Evolutionary conservation across 1,140 invertebrate genomes (phyloP), one percentile per base, ranked within the genome.

Genomic region (Drosophila simulans): DNA sequence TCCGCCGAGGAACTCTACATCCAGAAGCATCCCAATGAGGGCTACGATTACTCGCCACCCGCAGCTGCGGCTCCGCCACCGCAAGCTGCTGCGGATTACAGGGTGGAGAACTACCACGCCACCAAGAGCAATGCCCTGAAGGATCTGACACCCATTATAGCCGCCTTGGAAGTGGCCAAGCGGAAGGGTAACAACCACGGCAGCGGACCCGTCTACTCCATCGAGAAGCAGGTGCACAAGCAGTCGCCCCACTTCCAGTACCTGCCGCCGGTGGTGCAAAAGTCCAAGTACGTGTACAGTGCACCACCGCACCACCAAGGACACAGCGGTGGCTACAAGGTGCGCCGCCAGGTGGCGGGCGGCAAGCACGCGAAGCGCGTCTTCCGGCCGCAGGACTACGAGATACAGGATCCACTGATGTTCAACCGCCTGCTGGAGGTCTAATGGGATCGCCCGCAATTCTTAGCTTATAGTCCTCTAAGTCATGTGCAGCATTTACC

Each of bases 1-100:
- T 78, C 79, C 0, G 48, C 84, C 1, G 90, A 91, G 65, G 90
- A 91, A 37, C 52, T 77, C 8, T 91, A 91, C 37, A 82, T 91
- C 42, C 80, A 90, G 43, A 91, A 91, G 53, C 90, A 91, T 63
- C 90, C 90, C 2, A 91, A 91, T 11, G 90, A 91, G 57, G 90
- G 90, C 43, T 91, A 91, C 46, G 90, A 91, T 10, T 91, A 91
- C 22, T 55, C 73, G 15, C 75, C 80, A 4, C 74, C 82, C 1
- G 40, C 58, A 13, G 40, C 55, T 8, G n/a, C 51, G 7, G 46
- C 52, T 4, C 40, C 70, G 0, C 15, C 51, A 0, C 42, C 76
- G 0, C 49, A 51, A 10, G 13, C 45, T 4, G 15, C 13, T n/a
- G 77, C 53, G 5, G 85, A 89, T 2, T 89, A 84, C 20, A 51